Conservation (phyloP, 2,113 vertebrate genomes). For the Ptyas mucosa region DNA sequence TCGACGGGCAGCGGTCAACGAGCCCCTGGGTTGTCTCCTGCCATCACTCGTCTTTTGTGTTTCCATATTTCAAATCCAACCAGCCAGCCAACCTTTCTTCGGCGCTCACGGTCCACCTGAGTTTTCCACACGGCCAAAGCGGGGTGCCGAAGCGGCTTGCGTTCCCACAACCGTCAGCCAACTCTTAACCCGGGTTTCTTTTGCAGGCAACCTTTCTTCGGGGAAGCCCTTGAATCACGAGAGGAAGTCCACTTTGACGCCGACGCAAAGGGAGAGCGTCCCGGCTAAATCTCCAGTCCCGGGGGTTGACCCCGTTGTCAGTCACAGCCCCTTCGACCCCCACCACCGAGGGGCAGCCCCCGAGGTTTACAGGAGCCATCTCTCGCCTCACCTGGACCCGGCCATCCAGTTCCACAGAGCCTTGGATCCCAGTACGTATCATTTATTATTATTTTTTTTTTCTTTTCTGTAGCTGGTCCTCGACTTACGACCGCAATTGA, state of each 20-base stretch:
- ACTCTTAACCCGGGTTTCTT: not conserved
- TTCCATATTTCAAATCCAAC: too few relatives aligned
- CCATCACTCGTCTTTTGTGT: too few relatives aligned
- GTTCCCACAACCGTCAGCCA: not conserved
- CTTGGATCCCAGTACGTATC: constrained; percentile 84
- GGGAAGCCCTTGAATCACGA: constrained; percentile 86
- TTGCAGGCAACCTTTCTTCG: constrained; percentile 77
- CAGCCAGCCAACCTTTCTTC: too few relatives aligned
- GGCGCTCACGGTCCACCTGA: too few relatives aligned
- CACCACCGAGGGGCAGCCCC: constrained; percentile 82
- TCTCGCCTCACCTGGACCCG: constrained; percentile 87
- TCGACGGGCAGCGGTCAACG: too few relatives aligned
- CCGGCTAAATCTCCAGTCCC: constrained; percentile 92
- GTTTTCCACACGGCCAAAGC: not conserved
- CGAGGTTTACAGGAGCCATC: constrained; percentile 86
- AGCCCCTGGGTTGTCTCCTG: too few relatives aligned
- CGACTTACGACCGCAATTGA: not conserved
- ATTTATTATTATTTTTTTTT: too few relatives aligned
- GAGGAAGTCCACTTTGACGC: constrained; percentile 89
- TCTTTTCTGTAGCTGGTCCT: not conserved
- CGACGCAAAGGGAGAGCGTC: constrained; percentile 88
- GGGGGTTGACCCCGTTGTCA: constrained; percentile 79
- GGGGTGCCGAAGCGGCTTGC: not conserved
- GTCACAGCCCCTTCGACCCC: constrained; percentile 92
- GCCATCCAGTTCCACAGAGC: constrained; percentile 86